Evolutionary conservation across 2,797 vertebrate species (phyloP).

Genomic region (Oryzias dopingdopingensis): DNA sequence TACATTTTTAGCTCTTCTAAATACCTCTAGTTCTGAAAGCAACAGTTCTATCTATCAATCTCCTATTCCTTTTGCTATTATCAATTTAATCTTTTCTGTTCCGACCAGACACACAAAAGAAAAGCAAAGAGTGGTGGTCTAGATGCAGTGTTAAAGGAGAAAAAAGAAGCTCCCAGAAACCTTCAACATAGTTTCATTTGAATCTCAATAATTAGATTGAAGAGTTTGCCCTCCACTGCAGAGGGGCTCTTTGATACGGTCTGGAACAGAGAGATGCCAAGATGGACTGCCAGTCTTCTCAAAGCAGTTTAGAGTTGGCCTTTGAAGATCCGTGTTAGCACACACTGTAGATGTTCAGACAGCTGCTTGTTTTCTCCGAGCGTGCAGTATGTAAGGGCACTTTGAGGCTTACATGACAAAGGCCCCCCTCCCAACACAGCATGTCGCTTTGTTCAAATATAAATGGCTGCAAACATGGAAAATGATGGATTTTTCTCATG

Average conservation of each 20-base stretch:
- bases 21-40: slow-evolving; percentile 10
- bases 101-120: slow-evolving; percentile 6
- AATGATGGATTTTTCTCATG: slow-evolving; percentile 16
- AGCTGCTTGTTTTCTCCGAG: slow-evolving; percentile 32
- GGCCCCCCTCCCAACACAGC: slow-evolving; percentile 19
- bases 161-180: no score
- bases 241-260: slow-evolving; percentile 36
- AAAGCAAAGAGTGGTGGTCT: neutral
- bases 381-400: slow-evolving; percentile 22
- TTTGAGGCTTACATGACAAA: slow-evolving; percentile 61
- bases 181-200: slow-evolving; percentile 3
- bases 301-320: slow-evolving; percentile 34
- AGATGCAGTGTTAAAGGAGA: neutral
- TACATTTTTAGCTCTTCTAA: slow-evolving; percentile 29
- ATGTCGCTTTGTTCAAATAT: slow-evolving; percentile 17
- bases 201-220: slow-evolving; percentile 26
- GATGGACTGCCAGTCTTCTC: slow-evolving; percentile 33
- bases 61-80: slow-evolving; percentile 3
- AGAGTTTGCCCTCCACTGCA: slow-evolving; percentile 16
- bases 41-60: slow-evolving; percentile 14
- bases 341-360: slow-evolving; percentile 41
- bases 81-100: slow-evolving; percentile 7
- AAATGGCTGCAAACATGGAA: slow-evolving; percentile 33
- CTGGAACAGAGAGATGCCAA: slow-evolving; percentile 24
- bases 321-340: slow-evolving; percentile 53